Percentiles rank a stretch among this genome's conserved stretches.
These are phyloP conservation scores for Varecia variegata DNA, from an alignment of 2,797 vertebrate species.

Conservation along the genomic window DNA sequence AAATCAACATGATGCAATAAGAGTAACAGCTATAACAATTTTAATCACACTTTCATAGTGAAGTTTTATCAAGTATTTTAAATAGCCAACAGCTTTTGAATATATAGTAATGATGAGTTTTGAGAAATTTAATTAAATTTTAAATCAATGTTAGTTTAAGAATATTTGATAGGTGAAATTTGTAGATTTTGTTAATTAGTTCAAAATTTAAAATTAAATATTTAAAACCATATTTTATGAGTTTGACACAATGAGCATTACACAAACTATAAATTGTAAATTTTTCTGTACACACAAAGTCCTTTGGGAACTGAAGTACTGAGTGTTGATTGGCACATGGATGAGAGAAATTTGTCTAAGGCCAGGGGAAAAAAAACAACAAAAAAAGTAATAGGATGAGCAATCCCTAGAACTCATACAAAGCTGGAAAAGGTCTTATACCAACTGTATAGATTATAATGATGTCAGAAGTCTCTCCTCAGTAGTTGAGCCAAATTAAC, in stretches of 20 bases:
- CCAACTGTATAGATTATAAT: neutral
- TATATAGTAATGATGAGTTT: neutral
- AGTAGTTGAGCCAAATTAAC: neutral
- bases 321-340: neutral
- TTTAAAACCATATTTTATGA: neutral
- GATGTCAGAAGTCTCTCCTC: neutral
- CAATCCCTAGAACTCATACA: neutral
- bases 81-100: neutral
- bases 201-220: neutral
- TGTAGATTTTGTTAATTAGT: neutral
- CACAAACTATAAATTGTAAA: neutral
- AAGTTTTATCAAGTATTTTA: neutral
- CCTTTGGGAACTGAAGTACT: neutral
- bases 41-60: neutral
- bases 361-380: neutral
- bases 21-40: neutral
- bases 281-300: neutral
- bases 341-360: neutral
- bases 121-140: neutral
- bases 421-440: neutral
- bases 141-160: neutral
- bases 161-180: neutral
- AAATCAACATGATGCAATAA: neutral
- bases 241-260: neutral
- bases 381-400: neutral